Conservation (phyloP, 2,797 vertebrate species). For the Gallirallus australis region DNA sequence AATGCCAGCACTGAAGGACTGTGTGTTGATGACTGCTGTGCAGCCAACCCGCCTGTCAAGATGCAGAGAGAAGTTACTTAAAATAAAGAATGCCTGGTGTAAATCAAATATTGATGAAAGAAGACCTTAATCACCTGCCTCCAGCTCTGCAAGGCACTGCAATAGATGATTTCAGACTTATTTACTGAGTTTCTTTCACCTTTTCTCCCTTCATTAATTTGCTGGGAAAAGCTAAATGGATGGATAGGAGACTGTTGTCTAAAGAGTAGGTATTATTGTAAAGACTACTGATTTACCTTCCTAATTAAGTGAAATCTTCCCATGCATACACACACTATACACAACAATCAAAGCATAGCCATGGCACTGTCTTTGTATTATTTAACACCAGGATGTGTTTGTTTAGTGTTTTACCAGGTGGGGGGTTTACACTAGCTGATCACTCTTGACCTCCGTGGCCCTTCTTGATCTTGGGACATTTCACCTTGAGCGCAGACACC, state of each 20-base stretch:
- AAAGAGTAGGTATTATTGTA: not conserved
- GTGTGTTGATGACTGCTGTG: not conserved
- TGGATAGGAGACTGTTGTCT: not conserved
- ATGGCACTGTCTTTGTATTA: not conserved
- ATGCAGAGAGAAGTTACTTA: slow-evolving; percentile 47
- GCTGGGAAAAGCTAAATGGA: not conserved
- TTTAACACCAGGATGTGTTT: not conserved
- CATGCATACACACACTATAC: not conserved
- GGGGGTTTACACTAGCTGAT: not conserved
- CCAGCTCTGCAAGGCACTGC: not conserved
- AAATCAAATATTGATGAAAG: slow-evolving; percentile 74
- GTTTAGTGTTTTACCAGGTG: not conserved
- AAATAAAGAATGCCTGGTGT: slow-evolving; percentile 54
- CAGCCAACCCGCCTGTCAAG: slow-evolving; percentile 66
- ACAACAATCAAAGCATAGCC: not conserved
- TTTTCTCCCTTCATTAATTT: slow-evolving; percentile 56
- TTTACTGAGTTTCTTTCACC: slow-evolving; percentile 61
- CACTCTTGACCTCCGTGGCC: not conserved
- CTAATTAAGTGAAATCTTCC: not conserved
- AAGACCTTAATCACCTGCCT: slow-evolving; percentile 52
- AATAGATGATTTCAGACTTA: slow-evolving; percentile 57
- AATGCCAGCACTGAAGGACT: not conserved
- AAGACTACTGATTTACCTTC: not conserved
- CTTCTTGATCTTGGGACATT: not conserved
- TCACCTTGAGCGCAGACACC: not conserved